Conservation (phyloP, 2,888 invertebrate species). For the Cremastobaeus sp. region DNA sequence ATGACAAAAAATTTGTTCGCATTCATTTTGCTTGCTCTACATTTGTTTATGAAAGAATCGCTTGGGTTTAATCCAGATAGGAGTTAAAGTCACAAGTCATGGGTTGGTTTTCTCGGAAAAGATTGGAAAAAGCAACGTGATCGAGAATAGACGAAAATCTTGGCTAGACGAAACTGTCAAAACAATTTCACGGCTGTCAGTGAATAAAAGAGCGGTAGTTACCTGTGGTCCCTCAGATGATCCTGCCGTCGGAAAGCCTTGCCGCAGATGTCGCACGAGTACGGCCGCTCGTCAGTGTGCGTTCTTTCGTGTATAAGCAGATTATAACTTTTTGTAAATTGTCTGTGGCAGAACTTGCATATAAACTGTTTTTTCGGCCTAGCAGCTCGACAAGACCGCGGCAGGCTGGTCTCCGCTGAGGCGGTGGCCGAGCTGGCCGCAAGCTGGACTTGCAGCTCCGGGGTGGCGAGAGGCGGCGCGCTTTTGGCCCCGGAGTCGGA, state of each 20-base stretch:
- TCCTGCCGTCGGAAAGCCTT: slow-evolving; percentile 99
- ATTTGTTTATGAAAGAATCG: too few species aligned
- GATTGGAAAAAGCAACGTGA: too few species aligned
- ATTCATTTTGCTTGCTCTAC: too few species aligned
- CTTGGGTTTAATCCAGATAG: too few species aligned
- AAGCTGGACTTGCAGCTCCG: slow-evolving; percentile 46
- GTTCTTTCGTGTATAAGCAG: slow-evolving; percentile 99
- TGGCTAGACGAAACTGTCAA: too few species aligned
- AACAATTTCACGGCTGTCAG: slow-evolving; percentile 25
- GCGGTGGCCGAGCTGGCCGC: slow-evolving; percentile 67
- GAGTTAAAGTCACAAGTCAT: too few species aligned
- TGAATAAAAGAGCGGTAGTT: slow-evolving; percentile 65
- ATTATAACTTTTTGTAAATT: slow-evolving; percentile 99
- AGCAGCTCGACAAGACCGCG: slow-evolving; percentile 72
- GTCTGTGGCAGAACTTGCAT: slow-evolving; percentile 97
- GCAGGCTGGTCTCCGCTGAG: slow-evolving; percentile 64
- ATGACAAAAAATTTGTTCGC: too few species aligned
- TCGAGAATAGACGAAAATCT: too few species aligned
- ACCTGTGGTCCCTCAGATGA: slow-evolving; percentile 96
- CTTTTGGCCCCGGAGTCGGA: slow-evolving; percentile 63
- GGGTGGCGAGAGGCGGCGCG: slow-evolving; percentile 12
- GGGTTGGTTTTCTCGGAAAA: background rate
- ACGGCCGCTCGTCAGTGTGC: slow-evolving; percentile 97
- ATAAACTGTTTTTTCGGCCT: slow-evolving; percentile 95
- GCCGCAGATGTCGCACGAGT: slow-evolving; percentile 98